Evolutionary conservation across 2,888 invertebrate species (phyloP), one percentile per base, ranked within the genome.

Genomic region (Desoria tigrina): DNA sequence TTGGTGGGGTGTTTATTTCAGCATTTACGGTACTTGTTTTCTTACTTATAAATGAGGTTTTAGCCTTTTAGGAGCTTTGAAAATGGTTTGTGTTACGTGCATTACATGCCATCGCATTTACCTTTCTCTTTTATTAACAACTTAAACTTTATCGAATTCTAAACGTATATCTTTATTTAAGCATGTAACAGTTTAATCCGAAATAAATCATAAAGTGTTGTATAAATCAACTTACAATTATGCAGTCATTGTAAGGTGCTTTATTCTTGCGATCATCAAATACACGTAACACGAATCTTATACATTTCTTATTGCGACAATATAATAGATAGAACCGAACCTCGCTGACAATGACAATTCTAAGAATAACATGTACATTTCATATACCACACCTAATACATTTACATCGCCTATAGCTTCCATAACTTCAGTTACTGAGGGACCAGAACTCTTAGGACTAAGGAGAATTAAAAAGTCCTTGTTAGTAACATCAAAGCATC

Each of bases 51-150:
- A n/a, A n/a, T n/a, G n/a, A n/a, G n/a, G n/a, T n/a, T n/a, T n/a
- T n/a, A n/a, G n/a, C n/a, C n/a, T n/a, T n/a, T n/a, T n/a, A n/a
- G n/a, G n/a, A 45, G 45, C 45, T 45, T 45, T 45, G 6, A 18
- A 45, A 45, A 45, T 45, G 45, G 45, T 16, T 45, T 16, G 45
- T 45, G 45, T 45, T 45, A 45, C 45, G 45, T 45, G 45, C 45
- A 45, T 45, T 45, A 21, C 4, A 45, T 21, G n/a, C n/a, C 4
- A 16, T 39, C 9, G 9, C 9, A 45, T 45, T 45, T 16, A 45
- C 9, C 16, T 21, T 16, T 45, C 16, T n/a, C 6, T 9, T 45
- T 45, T 45, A 18, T 4, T 45, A 45, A 6, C 6, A 45, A 21
- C n/a, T 45, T 45, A n/a, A n/a, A n/a, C n/a, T n/a, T n/a, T n/a